Base-by-base conservation (phyloP, 2,797 vertebrate species). In the Phoeniculus purpureus region DNA sequence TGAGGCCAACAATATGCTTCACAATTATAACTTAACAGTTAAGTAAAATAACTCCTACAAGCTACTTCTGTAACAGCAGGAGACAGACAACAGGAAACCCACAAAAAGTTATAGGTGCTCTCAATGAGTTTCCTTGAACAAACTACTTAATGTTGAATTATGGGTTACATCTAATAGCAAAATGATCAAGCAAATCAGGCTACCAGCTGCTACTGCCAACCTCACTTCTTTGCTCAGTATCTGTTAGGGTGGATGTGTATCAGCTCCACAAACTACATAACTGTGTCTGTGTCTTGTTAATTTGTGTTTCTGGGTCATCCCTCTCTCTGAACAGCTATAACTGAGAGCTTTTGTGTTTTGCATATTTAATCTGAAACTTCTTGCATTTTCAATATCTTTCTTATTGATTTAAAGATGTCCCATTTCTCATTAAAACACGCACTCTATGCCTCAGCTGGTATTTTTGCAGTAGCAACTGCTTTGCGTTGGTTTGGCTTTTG, bases 171-270 rank as follows among this genome's bases (percentile, higher is more conserved):
- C 32, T 92, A 88, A 93, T 79, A 92, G 74, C 45, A 78, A 91
- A 96, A 92, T 80, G 74, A 93, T 83, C 64, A 90, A 90, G 78
- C 67, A 79, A 81, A 76, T 88, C 72, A 67, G 91, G 93, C 91
- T 79, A 71, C 75, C 86, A 54, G 31, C 32, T 61, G 25, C 48
- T 87, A 66, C 58, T 91, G 47, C 77, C 85, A 94, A 48, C 37
- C 77, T 74, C 76, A 52, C 45, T 84, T 88, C 78, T 84, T 81
- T 34, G 50, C 85, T 59, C 71, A 72, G 43, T 64, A 83, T 95
- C 67, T 84, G 64, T 88, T 71, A 60, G 27, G 14, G 45, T 79
- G 68, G 48, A 45, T 61, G 31, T 64, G 86, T 94, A 88, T 82
- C 81, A 93, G 11, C 60, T 85, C 54, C 90, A 90, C 56, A 81